phyloP scores from a whole-genome alignment of 2,888 invertebrate genomes.

The Phalera bucephala region DNA sequence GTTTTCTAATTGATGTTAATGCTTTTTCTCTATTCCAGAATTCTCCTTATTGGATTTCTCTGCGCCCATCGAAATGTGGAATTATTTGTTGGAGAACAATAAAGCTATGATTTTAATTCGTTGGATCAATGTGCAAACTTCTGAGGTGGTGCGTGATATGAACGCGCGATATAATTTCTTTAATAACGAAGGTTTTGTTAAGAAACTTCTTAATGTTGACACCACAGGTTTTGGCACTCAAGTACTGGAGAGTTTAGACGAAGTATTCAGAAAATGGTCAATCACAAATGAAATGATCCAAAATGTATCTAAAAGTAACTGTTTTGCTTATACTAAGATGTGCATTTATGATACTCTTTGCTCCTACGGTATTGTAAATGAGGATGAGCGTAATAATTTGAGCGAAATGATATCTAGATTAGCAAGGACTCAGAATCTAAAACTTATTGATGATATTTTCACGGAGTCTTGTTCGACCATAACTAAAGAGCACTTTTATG shows the following conservation, averaged over 20 bases:
- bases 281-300: constrained; percentile 84
- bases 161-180: constrained; percentile 73
- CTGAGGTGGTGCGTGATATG: constrained; percentile 74
- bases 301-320: constrained; percentile 67
- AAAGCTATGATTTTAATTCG: constrained; percentile 81
- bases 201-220: constrained; percentile 69
- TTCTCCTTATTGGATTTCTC: constrained; percentile 76
- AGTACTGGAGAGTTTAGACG: constrained; percentile 69
- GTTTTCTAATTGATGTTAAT: too few relatives aligned
- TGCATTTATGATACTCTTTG: constrained; percentile 84
- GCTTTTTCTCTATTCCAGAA: constrained; percentile 70
- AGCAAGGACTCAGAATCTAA: constrained; percentile 79
- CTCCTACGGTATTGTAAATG: constrained; percentile 85
- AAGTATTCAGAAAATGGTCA: constrained; percentile 78
- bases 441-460: constrained; percentile 81
- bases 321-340: constrained; percentile 78
- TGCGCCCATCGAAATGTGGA: constrained; percentile 82
- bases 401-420: constrained; percentile 83
- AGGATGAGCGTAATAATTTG: constrained; percentile 81
- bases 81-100: constrained; percentile 82
- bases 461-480: constrained; percentile 73
- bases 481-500: constrained; percentile 75
- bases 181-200: constrained; percentile 67
- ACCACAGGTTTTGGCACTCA: constrained; percentile 62
- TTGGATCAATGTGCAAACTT: constrained; percentile 84